Evolutionary conservation across 2,113 vertebrate species (phyloP).

Genomic region (Marmota flaviventris): DNA sequence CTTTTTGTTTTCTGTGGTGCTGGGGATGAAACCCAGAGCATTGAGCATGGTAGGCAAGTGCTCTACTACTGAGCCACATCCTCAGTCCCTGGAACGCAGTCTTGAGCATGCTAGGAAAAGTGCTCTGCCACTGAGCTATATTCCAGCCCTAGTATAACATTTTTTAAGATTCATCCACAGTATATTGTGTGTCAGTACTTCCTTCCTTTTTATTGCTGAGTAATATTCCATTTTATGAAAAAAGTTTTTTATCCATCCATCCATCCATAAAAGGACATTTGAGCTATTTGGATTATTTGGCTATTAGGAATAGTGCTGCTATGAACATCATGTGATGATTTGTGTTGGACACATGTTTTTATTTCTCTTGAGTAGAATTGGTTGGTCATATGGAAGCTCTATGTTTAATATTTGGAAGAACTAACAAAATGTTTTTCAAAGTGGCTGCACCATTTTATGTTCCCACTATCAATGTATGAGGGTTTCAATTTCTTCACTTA

Average conservation of each 20-base stretch:
- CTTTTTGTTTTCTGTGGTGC: too few relatives aligned
- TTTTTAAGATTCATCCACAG: neutral
- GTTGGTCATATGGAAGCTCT: neutral
- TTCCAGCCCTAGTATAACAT: neutral
- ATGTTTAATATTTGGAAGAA: conserved; percentile 28
- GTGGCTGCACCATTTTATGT: neutral
- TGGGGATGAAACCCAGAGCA: too few relatives aligned
- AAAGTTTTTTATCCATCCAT: neutral
- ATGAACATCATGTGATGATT: neutral
- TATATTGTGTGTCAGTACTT: neutral
- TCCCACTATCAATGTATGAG: neutral
- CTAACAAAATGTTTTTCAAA: conserved; percentile 26
- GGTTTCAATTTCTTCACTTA: neutral
- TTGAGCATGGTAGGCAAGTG: too few relatives aligned
- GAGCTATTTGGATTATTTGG: neutral
- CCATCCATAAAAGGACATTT: neutral
- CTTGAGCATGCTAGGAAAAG: too few relatives aligned
- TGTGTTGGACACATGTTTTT: neutral
- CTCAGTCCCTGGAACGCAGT: too few relatives aligned
- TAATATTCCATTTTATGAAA: neutral
- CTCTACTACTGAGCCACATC: too few relatives aligned
- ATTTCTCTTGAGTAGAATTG: neutral
- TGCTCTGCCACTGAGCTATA: too few relatives aligned
- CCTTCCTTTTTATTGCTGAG: neutral
- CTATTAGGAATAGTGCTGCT: neutral